Evolutionary conservation across 1,140 invertebrate species (phyloP).

Genomic region (Papilio dardanus): DNA sequence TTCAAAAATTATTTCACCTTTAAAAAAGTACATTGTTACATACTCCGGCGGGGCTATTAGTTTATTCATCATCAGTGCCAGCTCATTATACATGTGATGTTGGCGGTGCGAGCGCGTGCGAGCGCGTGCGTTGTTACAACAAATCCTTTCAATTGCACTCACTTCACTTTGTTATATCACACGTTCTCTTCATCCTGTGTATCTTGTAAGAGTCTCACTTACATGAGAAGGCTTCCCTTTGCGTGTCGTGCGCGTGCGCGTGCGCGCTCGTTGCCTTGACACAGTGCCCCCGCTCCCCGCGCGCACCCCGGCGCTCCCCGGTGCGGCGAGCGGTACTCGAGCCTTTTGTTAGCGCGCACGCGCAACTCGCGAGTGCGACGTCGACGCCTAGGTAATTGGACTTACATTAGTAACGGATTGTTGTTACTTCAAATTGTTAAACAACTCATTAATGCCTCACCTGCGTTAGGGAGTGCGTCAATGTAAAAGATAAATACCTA

Average conservation of each 20-base stretch:
- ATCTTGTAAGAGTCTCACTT: too few species aligned
- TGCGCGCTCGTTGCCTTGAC: not conserved
- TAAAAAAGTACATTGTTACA: too few species aligned
- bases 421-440: not conserved
- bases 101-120: too few species aligned
- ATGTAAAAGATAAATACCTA: too few species aligned
- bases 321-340: not conserved
- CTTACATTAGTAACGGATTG: not conserved
- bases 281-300: not conserved
- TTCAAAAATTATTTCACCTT: too few species aligned
- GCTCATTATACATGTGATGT: too few species aligned
- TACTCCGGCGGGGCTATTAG: too few species aligned
- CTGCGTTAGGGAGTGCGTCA: too few species aligned
- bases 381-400: not conserved
- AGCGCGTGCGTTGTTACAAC: too few species aligned
- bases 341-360: not conserved
- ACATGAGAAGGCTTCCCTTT: not conserved
- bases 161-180: not conserved
- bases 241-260: not conserved
- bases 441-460: too few species aligned
- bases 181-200: not conserved
- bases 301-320: too few species aligned
- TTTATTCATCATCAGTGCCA: too few species aligned
- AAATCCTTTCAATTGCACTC: not conserved
- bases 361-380: not conserved